Evolutionary conservation across 2,888 invertebrate genomes (phyloP).

Genomic region (Rotaria magnacalcarata): DNA sequence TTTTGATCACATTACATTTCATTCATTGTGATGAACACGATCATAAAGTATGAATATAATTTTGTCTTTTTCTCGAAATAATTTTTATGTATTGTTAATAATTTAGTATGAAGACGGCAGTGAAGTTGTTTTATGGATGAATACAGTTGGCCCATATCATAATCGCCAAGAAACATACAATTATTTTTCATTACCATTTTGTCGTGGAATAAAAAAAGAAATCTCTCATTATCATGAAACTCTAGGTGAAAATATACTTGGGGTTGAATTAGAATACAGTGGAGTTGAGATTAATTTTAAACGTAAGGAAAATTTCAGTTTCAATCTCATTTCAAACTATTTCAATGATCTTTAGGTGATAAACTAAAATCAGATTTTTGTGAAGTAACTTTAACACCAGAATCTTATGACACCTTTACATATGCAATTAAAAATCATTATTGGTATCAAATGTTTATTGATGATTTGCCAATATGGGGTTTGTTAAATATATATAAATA

Average conservation of each 20-base stretch:
- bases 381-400: conserved; percentile 73
- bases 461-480: conserved; percentile 96
- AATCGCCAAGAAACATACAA: conserved; percentile 98
- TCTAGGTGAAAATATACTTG: conserved; percentile 91
- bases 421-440: conserved; percentile 99
- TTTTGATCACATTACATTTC: not conserved
- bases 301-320: not conserved
- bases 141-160: conserved; percentile 97
- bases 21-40: conserved; percentile 42
- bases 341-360: conserved; percentile 64
- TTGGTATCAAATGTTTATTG: conserved; percentile 99
- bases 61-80: not conserved
- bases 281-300: conserved; percentile 69
- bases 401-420: conserved; percentile 81
- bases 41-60: conserved; percentile 29
- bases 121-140: conserved; percentile 99
- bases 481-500: conserved; percentile 47
- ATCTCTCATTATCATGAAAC: conserved; percentile 99
- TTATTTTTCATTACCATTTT: conserved; percentile 94
- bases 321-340: too few relatives aligned
- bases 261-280: conserved; percentile 93
- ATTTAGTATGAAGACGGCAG: conserved; percentile 75
- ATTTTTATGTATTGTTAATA: not conserved
- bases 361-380: conserved; percentile 71
- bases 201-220: conserved; percentile 79